Evolutionary conservation across 1,140 invertebrate genomes (phyloP).

Genomic region (Argopecten irradians): DNA sequence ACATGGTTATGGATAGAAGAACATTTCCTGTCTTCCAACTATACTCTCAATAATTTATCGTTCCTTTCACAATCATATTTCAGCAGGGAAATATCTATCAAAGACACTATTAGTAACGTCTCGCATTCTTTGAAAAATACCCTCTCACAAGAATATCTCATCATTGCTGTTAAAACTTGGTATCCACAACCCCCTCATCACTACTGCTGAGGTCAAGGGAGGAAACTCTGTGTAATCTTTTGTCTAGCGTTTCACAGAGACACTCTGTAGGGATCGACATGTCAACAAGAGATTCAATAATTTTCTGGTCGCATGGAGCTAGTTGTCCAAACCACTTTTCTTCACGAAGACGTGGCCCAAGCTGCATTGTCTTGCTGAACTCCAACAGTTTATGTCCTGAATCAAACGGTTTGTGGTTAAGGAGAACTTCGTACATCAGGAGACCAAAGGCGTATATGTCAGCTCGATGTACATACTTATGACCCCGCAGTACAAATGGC

Average conservation of each 20-base stretch:
- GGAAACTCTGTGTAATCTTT: not conserved
- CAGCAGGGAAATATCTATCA: too few species aligned
- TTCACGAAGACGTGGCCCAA: not conserved
- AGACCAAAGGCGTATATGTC: slow-evolving; percentile 65
- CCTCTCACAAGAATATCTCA: too few species aligned
- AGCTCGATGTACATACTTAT: slow-evolving; percentile 53
- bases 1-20: too few species aligned
- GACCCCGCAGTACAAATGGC: slow-evolving; percentile 58
- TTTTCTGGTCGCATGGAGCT: not conserved
- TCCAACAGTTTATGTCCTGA: not conserved
- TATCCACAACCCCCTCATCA: not conserved
- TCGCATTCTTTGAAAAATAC: too few species aligned
- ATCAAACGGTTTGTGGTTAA: slow-evolving; percentile 40
- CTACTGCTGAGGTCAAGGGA: not conserved
- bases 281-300: not conserved
- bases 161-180: too few species aligned
- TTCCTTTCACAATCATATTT: too few species aligned
- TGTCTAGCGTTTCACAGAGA: not conserved
- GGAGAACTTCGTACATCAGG: slow-evolving; percentile 58
- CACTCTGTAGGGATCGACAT: not conserved
- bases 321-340: not conserved
- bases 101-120: too few species aligned
- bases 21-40: too few species aligned
- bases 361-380: not conserved
- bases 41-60: too few species aligned